phyloP scores from a whole-genome alignment of 1,140 invertebrate species.

The Lepidurus packardi region DNA sequence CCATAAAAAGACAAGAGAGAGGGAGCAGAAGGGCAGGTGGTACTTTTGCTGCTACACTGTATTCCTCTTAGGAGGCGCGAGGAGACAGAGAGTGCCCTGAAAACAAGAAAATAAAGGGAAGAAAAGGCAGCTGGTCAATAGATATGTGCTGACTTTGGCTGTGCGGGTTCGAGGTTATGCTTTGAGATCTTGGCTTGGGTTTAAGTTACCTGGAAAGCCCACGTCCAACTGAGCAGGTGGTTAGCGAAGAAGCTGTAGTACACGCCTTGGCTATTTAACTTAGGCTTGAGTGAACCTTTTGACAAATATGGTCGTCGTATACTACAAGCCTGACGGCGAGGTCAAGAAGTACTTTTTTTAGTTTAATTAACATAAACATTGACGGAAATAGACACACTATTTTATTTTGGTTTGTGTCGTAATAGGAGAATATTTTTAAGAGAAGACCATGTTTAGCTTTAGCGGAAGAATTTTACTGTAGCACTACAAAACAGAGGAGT shows the following conservation, averaged over 20 bases:
- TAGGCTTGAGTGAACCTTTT: too few species aligned
- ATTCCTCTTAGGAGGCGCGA: background rate
- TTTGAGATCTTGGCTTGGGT: background rate
- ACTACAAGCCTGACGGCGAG: too few species aligned
- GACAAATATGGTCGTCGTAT: too few species aligned
- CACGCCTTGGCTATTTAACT: background rate
- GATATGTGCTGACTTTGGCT: background rate
- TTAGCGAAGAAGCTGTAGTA: background rate
- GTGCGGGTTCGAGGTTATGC: background rate
- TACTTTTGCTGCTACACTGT: background rate
- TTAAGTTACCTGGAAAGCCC: slow-evolving; percentile 13
- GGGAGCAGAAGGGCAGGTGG: background rate
- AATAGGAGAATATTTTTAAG: background rate
- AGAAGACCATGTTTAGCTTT: background rate
- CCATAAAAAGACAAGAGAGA: background rate
- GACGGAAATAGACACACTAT: too few species aligned
- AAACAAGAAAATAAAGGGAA: background rate
- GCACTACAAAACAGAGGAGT: background rate
- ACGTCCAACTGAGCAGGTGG: background rate
- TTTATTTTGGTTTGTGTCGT: background rate
- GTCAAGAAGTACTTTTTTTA: too few species aligned
- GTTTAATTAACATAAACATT: too few species aligned
- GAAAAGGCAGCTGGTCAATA: background rate
- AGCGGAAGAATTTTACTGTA: background rate
- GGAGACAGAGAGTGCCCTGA: too few species aligned